Conservation (phyloP, 2,113 vertebrate genomes). For the Fregetta grallaria region DNA sequence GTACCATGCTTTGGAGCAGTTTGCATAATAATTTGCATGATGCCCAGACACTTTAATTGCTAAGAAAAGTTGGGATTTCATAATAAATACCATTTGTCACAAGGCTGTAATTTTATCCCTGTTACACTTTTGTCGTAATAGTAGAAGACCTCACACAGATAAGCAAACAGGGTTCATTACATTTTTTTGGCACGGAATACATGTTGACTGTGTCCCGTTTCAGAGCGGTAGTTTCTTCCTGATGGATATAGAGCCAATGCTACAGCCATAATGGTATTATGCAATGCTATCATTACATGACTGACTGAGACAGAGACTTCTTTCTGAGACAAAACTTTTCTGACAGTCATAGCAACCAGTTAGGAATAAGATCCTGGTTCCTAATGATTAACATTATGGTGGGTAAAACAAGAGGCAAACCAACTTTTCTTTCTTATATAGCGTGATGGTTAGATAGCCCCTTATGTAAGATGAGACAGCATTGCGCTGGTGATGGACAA, state of each 20-base stretch:
- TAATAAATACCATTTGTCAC: background rate
- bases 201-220: background rate
- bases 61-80: background rate
- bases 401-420: background rate
- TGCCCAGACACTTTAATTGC: background rate
- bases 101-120: background rate
- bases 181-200: background rate
- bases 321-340: background rate
- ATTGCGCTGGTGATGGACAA: background rate
- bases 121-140: rapidly evolving
- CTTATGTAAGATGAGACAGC: background rate
- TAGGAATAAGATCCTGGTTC: background rate
- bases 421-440: background rate
- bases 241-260: background rate
- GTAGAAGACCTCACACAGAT: background rate
- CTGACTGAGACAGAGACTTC: background rate
- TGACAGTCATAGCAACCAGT: background rate
- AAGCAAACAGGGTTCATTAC: background rate
- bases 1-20: background rate
- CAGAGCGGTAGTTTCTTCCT: background rate
- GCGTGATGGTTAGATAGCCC: background rate
- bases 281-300: background rate
- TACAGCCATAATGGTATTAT: background rate
- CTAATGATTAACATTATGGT: background rate
- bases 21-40: background rate